Evolutionary conservation across 2,888 invertebrate genomes (phyloP), one percentile per base, ranked within the genome.

Genomic region (Invenusta paracnida): DNA sequence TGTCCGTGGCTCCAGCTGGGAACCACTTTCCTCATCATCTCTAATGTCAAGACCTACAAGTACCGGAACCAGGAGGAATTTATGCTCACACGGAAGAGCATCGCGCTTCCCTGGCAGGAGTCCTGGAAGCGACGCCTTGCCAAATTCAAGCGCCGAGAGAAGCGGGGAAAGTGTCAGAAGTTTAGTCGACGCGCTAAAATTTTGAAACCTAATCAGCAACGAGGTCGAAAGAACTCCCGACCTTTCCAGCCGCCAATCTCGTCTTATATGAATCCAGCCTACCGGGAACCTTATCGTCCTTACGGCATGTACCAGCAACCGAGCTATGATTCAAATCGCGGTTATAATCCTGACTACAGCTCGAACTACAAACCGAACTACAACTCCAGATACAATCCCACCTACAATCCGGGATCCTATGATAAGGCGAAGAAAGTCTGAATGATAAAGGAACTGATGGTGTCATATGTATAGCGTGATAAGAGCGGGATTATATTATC

Each of bases 101-200:
- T 84, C 1, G 84, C 73, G 1, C 27, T 84, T 1, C 67, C 67
- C 1, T 84, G 84, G 84, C 84, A 84, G 28, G 67, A 84, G 29
- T 29, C 84, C 29, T 84, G 84, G 84, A 67, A 84, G 25, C 84
- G 84, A 25, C 67, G 84, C 27, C 48, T 84, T 29, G 67, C 28
- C 29, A 84, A 84, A 25, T 84, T 73, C 67, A 13, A 31, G 28
- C 48, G 79, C 29, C 48, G 67, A 67, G 73, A 84, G 28, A 48
- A 73, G n/a, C 28, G 29, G 11, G 84, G 84, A 13, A 23, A 23
- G 29, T 84, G 84, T 84, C 67, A 17, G 28, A 84, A 84, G 29
- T 73, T 79, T n/a, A 23, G 23, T 79, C 79, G 79, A 5, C 79
- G 79, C 5, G 48, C 48, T 5, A 48, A 48, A 48, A 48, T 48